These are phyloP conservation scores for Vulpes vulpes DNA, from an alignment of 2,113 vertebrate genomes.

Conservation along the genomic window DNA sequence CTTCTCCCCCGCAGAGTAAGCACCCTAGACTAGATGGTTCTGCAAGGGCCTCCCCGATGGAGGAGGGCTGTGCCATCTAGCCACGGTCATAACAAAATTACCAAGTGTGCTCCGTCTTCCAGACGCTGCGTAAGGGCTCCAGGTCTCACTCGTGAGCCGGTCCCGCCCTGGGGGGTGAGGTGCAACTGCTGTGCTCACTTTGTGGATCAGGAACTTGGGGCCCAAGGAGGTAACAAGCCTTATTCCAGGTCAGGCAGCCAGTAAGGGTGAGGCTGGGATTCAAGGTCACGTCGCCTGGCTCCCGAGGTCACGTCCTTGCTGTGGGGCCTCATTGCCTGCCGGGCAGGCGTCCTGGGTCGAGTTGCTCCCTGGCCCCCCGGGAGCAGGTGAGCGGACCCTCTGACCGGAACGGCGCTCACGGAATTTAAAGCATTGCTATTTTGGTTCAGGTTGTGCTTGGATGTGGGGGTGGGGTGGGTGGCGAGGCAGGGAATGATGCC, in stretches of 20 bases:
- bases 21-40: neutral
- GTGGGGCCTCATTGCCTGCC: neutral
- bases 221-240: neutral
- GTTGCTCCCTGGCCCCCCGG: neutral
- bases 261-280: neutral
- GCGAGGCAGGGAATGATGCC: neutral
- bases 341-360: neutral
- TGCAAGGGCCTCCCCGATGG: neutral
- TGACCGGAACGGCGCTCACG: neutral
- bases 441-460: constrained; percentile 31
- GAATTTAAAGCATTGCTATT: constrained; percentile 27
- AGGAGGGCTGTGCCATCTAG: neutral
- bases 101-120: neutral
- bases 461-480: neutral
- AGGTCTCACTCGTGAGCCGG: constrained; percentile 33
- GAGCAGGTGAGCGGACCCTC: constrained; percentile 25
- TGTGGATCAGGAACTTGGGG: neutral
- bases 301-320: neutral
- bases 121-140: neutral
- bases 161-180: neutral
- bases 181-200: neutral
- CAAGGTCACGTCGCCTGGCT: neutral
- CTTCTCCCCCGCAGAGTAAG: neutral
- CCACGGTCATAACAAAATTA: neutral
- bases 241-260: neutral